Evolutionary conservation across 1,140 invertebrate genomes (phyloP), one percentile per base, ranked within the genome.

Genomic region (Magallana angulata): DNA sequence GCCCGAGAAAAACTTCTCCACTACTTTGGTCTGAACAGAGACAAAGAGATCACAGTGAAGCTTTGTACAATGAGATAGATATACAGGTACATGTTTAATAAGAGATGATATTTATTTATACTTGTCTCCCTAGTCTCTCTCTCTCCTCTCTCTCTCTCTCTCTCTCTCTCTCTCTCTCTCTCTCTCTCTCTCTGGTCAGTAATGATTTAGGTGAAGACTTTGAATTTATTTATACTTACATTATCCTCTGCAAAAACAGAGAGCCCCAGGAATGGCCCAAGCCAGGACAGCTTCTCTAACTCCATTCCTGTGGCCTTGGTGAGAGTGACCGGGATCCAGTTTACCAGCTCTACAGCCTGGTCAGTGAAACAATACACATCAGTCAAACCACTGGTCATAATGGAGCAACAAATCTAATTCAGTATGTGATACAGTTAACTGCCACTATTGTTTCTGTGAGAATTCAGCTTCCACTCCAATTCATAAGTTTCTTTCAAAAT

Each of bases 211-310:
- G 36, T 48, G 36, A 48, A 4, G 36, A 48, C 36, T 0, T 48
- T 48, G 3, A 48, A 48, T 48, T 48, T 57, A 80, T 24, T 80
- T 14, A 56, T 76, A 92, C 94, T 94, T 88, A 95, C 94, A 93
- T 98, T 97, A 94, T 99, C 98, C 94, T 99, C 98, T 57, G 97
- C 98, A 94, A 99, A 99, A 0, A 98, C 96, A 0, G 98, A 98
- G 0, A 99, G 96, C 11, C 96, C 96, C 48, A 99, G 95, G 93
- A 99, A 99, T 0, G 98, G 97, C 36, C 98, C 98, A 0, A 99
- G 95, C 90, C 97, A 98, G 57, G 97, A 97, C 5, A 97, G 96
- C 85, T 96, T 96, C 0, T 97, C 96, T 48, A 99, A 95, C 94
- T 99, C 98, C n/a, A 94, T 91, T 4, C 94, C 94, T 57, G 81